Percentiles rank a stretch among this genome's conserved stretches.
phyloP scores from a whole-genome alignment of 53 echinoderm and acorn worm species.

The Actinopyga echinites region DNA sequence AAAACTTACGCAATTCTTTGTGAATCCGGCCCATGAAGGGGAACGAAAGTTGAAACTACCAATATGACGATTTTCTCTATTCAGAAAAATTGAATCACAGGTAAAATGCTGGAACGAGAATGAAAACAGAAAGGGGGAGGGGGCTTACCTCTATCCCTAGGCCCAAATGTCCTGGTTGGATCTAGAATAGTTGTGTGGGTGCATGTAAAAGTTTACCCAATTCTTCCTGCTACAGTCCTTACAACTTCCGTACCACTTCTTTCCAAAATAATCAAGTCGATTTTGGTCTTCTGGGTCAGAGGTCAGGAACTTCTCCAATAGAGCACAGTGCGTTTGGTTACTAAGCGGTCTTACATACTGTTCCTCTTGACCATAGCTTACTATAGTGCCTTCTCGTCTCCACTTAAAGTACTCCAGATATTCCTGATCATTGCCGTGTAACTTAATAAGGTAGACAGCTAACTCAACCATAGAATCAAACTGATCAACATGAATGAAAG shows the following conservation, averaged over 20 bases:
- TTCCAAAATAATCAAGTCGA: slow-evolving; percentile 4
- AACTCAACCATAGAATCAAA: slow-evolving; percentile 26
- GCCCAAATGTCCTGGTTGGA: background rate
- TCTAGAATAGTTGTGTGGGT: background rate
- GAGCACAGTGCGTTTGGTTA: background rate
- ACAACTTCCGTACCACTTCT: slow-evolving; percentile 10
- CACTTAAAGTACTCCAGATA: slow-evolving; percentile 32
- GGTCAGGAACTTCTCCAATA: background rate
- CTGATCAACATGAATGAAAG: slow-evolving; percentile 39
- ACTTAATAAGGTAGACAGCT: background rate
- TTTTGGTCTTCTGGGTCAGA: background rate
- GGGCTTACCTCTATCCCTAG: background rate
- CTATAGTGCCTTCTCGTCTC: slow-evolving; percentile 11
- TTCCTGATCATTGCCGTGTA: background rate
- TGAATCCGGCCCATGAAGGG: too few species aligned
- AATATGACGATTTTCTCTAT: background rate
- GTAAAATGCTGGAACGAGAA: too few species aligned
- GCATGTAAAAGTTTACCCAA: background rate
- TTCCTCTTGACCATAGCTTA: slow-evolving; percentile 4
- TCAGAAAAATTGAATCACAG: background rate
- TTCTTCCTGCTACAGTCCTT: background rate
- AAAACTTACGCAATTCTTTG: too few species aligned
- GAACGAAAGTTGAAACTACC: background rate
- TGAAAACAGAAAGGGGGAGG: too few species aligned
- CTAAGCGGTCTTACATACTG: slow-evolving; percentile 8